Conservation (phyloP, 23 tunicate genomes). For the Clavelina lepadiformis region DNA sequence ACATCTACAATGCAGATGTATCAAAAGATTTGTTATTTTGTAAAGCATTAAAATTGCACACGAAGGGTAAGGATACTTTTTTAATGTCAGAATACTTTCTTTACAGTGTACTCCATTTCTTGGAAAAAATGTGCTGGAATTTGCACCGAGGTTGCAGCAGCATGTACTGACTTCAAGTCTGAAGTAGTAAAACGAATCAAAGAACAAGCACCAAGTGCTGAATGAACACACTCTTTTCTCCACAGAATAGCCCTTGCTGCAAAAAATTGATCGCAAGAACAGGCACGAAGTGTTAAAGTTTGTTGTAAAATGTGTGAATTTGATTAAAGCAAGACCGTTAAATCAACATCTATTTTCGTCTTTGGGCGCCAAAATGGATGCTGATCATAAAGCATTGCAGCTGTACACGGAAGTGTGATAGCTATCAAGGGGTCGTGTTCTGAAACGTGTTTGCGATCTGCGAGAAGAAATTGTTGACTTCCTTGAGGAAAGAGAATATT, state of each 20-base stretch:
- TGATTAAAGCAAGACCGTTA: constrained; percentile 27
- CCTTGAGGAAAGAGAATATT: constrained; percentile 17
- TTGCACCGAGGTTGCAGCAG: constrained; percentile 36
- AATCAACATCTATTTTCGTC: constrained; percentile 23
- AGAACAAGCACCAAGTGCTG: constrained; percentile 32
- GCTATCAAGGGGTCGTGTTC: constrained; percentile 19
- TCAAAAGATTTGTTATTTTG: constrained; percentile 37
- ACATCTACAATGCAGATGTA: constrained; percentile 15
- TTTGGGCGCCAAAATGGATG: constrained; percentile 24
- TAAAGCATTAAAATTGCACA: constrained; percentile 21
- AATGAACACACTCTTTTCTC: constrained; percentile 25
- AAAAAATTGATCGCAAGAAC: constrained; percentile 17
- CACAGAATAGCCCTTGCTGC: constrained; percentile 25
- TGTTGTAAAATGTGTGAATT: constrained; percentile 30
- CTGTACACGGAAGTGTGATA: constrained; percentile 25
- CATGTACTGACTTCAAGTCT: constrained; percentile 26
- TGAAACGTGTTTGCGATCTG: constrained; percentile 23
- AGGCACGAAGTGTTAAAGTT: constrained; percentile 19
- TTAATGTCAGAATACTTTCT: constrained; percentile 24
- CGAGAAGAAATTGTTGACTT: constrained; percentile 17
- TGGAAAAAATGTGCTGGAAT: constrained; percentile 31
- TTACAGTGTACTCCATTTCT: constrained; percentile 18
- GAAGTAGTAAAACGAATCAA: constrained; percentile 13
- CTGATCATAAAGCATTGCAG: no score
- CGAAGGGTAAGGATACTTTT: constrained; percentile 22